A percentile compares a stretch with the other conserved stretches of the same genome.
phyloP scores from a whole-genome alignment of 2,888 invertebrate species.

The Willowsia nigromaculata region DNA sequence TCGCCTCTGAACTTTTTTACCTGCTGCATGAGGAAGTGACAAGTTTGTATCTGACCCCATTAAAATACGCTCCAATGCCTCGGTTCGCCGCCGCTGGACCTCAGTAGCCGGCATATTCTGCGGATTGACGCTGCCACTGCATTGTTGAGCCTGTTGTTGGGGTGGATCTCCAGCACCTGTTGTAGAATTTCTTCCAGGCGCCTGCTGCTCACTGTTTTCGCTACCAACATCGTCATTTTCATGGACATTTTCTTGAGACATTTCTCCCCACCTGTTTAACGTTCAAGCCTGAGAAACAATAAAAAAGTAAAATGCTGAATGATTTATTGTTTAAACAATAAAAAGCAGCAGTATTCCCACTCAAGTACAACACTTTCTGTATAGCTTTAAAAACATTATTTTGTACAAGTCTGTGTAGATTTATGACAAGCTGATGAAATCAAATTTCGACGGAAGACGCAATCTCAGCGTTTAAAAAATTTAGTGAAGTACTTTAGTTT shows the following conservation, averaged over 20 bases:
- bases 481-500: slow-evolving; percentile 27
- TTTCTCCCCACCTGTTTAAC: background rate
- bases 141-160: background rate
- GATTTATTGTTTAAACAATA: background rate
- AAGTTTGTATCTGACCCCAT: slow-evolving; percentile 40
- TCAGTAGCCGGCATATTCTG: background rate
- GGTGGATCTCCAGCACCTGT: background rate
- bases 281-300: background rate
- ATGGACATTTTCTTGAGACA: background rate
- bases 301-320: background rate
- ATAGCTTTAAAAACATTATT: background rate
- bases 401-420: background rate
- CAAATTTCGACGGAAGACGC: background rate
- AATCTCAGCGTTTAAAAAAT: background rate
- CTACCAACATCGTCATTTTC: background rate
- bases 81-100: slow-evolving; percentile 46
- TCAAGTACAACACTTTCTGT: background rate
- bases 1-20: background rate
- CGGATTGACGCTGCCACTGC: background rate
- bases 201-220: background rate
- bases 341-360: background rate
- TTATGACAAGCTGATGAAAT: background rate
- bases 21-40: slow-evolving; percentile 22
- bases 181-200: background rate
- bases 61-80: slow-evolving; percentile 53